Evolutionary conservation across 2,797 vertebrate species (phyloP).

Genomic region (Gephyroberyx darwinii): DNA sequence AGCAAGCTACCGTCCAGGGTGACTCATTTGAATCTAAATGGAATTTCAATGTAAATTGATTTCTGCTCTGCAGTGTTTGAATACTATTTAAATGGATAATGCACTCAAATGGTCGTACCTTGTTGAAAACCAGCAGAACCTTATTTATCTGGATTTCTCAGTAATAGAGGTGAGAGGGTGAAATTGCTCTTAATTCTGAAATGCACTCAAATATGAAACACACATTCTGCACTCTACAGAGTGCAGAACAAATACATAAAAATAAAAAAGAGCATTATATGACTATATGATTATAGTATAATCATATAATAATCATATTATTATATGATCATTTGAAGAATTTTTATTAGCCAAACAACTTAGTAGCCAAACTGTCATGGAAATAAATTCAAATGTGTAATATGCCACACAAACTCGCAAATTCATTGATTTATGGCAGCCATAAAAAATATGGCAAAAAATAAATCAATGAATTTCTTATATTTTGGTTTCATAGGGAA

Average conservation of each 20-base stretch:
- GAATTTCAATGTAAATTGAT: constrained; percentile 40
- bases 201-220: neutral
- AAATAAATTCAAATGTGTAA: neutral
- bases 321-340: no score
- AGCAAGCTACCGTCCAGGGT: constrained; percentile 26
- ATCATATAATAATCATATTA: no score
- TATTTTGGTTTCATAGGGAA: no score
- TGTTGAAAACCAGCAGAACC: constrained; percentile 9
- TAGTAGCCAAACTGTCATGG: neutral
- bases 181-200: neutral
- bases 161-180: neutral
- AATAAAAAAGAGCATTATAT: no score
- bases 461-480: no score
- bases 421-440: neutral
- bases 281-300: no score
- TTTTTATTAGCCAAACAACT: no score
- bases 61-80: constrained; percentile 36
- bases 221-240: neutral
- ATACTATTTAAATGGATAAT: constrained; percentile 48
- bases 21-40: constrained; percentile 51
- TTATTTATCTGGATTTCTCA: constrained; percentile 11
- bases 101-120: constrained; percentile 19
- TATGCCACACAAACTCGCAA: neutral
- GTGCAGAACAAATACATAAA: neutral
- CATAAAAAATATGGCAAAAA: no score